phyloP scores from a whole-genome alignment of 2,113 vertebrate species.

The Girardinichthys multiradiatus region DNA sequence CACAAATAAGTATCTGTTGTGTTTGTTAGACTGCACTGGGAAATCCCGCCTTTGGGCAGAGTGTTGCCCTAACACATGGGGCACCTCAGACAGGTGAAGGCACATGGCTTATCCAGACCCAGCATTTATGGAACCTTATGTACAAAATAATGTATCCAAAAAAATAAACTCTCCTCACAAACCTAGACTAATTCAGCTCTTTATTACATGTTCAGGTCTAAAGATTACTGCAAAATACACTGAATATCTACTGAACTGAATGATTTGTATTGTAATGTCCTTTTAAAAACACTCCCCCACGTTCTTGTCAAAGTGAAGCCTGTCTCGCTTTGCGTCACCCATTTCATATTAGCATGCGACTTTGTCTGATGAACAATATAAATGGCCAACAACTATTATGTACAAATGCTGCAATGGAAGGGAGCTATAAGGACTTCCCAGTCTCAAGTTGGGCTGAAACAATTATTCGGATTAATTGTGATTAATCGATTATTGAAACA shows the following conservation, averaged over 20 bases:
- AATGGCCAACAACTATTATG: no score
- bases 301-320: no score
- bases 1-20: slow-evolving; percentile 24
- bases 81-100: slow-evolving; percentile 35
- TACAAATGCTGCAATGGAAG: no score
- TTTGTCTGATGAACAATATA: no score
- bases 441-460: no score
- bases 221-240: not conserved
- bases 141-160: not conserved
- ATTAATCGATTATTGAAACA: no score
- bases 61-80: slow-evolving; percentile 50
- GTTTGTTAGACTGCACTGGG: slow-evolving; percentile 18
- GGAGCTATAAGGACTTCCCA: no score
- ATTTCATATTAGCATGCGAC: no score
- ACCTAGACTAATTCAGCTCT: not conserved
- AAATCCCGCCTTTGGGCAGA: slow-evolving; percentile 35
- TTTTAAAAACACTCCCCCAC: no score
- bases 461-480: no score
- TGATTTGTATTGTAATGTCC: no score
- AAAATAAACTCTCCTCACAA: not conserved
- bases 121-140: not conserved
- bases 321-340: no score
- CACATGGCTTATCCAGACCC: slow-evolving; percentile 8
- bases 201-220: not conserved
- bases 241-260: not conserved